phyloP scores from a whole-genome alignment of 2,113 vertebrate species.

The Leuciscus idus region DNA sequence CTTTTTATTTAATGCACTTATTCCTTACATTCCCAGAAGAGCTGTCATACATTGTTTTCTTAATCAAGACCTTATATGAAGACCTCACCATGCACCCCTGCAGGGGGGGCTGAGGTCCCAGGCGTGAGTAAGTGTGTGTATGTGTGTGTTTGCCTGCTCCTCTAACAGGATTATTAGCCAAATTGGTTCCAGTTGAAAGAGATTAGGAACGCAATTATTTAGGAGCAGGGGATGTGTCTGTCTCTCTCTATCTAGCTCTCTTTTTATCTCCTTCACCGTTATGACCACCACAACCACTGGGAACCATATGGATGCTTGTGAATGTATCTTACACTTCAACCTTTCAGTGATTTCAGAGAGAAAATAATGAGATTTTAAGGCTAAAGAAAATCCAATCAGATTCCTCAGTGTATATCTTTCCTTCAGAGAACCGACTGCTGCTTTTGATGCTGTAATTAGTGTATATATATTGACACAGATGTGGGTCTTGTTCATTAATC shows the following conservation, averaged over 20 bases:
- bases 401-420: constrained; percentile 22
- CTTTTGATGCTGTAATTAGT: constrained; percentile 33
- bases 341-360: constrained; percentile 35
- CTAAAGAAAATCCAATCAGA: constrained; percentile 27
- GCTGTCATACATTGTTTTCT: not conserved
- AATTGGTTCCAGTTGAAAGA: constrained; percentile 62
- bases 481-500: constrained; percentile 4
- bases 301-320: constrained; percentile 22
- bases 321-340: constrained; percentile 32
- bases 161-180: constrained; percentile 58
- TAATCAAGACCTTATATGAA: constrained; percentile 19
- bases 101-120: not conserved
- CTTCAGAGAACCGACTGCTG: constrained; percentile 2
- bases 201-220: constrained; percentile 56
- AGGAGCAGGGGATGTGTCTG: constrained; percentile 36
- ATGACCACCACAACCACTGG: constrained; percentile 28
- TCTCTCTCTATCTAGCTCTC: constrained; percentile 11
- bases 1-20: not conserved
- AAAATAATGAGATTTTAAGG: constrained; percentile 43
- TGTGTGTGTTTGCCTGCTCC: constrained; percentile 42
- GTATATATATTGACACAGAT: constrained; percentile 30
- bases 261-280: constrained; percentile 12
- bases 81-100: constrained; percentile 14
- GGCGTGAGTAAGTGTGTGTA: not conserved
- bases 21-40: not conserved